Evolutionary conservation across 2,113 vertebrate species (phyloP).

Genomic region (Fregetta grallaria): DNA sequence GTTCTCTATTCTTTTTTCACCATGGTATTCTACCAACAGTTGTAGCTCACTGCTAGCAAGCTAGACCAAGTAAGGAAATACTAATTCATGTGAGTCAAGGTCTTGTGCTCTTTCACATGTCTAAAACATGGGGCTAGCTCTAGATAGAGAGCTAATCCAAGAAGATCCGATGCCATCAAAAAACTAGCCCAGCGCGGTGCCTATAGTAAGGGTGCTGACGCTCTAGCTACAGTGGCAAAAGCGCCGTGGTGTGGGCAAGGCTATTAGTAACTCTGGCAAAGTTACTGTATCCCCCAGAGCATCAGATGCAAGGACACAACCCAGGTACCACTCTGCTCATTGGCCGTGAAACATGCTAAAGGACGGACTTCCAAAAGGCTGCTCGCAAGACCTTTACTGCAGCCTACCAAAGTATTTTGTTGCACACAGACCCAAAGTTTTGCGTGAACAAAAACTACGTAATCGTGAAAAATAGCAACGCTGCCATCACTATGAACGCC

Average conservation of each 20-base stretch:
- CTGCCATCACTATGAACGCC: rapidly evolving
- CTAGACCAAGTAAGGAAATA: not conserved
- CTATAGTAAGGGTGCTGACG: rapidly evolving
- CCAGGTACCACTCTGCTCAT: rapidly evolving
- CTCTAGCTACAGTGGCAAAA: rapidly evolving
- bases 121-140: not conserved
- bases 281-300: rapidly evolving
- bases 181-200: rapidly evolving
- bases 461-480: rapidly evolving
- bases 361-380: not conserved
- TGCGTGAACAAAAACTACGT: rapidly evolving
- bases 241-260: rapidly evolving
- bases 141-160: not conserved
- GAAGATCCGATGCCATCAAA: rapidly evolving
- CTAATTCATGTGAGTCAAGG: rapidly evolving
- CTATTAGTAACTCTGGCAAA: rapidly evolving
- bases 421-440: rapidly evolving
- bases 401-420: not conserved
- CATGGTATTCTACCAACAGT: not conserved
- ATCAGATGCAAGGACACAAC: not conserved
- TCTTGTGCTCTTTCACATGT: not conserved
- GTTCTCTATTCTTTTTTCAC: not conserved
- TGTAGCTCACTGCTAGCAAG: not conserved
- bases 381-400: not conserved
- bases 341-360: rapidly evolving